phyloP scores from a whole-genome alignment of 2,113 vertebrate species.

The Pollachius pollachius region DNA sequence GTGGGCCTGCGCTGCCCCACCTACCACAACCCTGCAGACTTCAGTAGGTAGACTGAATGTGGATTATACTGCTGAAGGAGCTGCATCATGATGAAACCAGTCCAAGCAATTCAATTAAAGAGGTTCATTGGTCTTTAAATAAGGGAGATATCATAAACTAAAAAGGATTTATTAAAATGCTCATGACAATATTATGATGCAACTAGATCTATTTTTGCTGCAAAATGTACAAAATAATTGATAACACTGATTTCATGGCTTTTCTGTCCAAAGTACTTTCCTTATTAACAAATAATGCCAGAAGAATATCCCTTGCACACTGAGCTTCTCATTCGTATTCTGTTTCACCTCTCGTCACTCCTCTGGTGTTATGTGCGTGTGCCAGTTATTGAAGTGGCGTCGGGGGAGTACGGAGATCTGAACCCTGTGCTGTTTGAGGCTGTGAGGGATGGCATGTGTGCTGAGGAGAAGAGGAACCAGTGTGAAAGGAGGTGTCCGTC shows the following conservation, averaged over 20 bases:
- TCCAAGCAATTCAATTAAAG: no score
- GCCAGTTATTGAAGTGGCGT: constrained; percentile 95
- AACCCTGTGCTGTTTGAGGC: constrained; percentile 92
- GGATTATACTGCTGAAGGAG: background rate
- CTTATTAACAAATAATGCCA: no score
- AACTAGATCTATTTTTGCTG: background rate
- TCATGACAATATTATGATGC: background rate
- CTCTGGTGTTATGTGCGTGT: constrained; percentile 12
- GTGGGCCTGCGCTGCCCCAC: constrained; percentile 92
- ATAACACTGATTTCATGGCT: no score
- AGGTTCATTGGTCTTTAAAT: no score
- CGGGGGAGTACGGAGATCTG: constrained; percentile 94
- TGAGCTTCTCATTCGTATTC: no score
- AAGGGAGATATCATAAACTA: no score
- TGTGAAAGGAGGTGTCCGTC: constrained; percentile 72
- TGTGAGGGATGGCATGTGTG: constrained; percentile 87
- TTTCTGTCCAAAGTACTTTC: no score
- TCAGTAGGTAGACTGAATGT: constrained; percentile 80
- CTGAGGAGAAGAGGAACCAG: constrained; percentile 82
- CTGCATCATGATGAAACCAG: no score
- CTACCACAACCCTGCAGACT: constrained; percentile 97
- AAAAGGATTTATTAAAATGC: background rate
- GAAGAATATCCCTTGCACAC: no score
- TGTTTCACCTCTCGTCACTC: background rate
- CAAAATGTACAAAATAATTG: no score